Conservation (phyloP, 2,113 vertebrate genomes). For the Synchiropus splendidus region DNA sequence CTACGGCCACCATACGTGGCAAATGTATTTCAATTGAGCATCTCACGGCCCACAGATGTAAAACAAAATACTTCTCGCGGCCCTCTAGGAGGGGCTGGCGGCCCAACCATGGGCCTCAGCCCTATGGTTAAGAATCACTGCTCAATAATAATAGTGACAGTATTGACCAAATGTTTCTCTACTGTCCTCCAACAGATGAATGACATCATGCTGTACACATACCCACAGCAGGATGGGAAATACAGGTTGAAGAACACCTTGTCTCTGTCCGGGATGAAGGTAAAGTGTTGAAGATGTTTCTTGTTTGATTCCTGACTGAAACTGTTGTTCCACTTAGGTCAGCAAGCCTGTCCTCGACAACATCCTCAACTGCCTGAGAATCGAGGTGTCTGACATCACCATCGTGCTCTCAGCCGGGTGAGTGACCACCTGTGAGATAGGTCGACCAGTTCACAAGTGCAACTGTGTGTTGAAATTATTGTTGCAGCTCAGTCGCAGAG, state of each 20-base stretch:
- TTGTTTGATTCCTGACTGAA: neutral
- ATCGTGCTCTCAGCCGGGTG: slow-evolving; percentile 86
- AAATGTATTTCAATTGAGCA: too few species aligned
- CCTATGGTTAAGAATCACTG: too few species aligned
- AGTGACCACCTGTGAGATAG: slow-evolving; percentile 4
- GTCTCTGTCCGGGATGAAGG: slow-evolving; percentile 82
- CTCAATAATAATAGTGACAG: too few species aligned
- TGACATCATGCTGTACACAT: slow-evolving; percentile 86
- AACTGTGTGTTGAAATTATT: slow-evolving; percentile 2
- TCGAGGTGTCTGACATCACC: slow-evolving; percentile 77
- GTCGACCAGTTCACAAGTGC: neutral
- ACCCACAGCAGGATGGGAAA: slow-evolving; percentile 88
- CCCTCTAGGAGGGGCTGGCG: too few species aligned
- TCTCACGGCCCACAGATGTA: too few species aligned
- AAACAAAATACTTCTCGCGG: too few species aligned
- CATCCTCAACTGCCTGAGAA: slow-evolving; percentile 76
- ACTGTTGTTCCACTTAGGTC: slow-evolving; percentile 62
- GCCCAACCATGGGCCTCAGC: too few species aligned
- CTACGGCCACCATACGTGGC: too few species aligned
- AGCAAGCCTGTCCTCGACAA: slow-evolving; percentile 76
- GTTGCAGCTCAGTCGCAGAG: slow-evolving; percentile 77
- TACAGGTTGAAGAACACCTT: slow-evolving; percentile 83
- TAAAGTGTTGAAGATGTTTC: slow-evolving; percentile 20
- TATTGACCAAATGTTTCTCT: too few species aligned
- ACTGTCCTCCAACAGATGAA: slow-evolving; percentile 76